Conservation (phyloP, 2,113 vertebrate species). For the Passer montanus region DNA sequence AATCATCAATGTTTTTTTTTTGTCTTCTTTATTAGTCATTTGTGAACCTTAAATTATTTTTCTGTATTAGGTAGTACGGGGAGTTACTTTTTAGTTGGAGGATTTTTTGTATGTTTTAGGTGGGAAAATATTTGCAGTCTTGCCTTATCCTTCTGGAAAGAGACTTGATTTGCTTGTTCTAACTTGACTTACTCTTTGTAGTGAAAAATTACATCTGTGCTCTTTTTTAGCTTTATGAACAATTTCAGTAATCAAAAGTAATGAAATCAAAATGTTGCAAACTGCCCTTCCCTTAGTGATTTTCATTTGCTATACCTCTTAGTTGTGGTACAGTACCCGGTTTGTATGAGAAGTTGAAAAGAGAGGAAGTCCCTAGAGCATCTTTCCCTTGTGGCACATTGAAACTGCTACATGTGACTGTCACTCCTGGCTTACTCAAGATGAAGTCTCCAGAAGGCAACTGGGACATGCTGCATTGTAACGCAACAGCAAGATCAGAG, state of each 20-base stretch:
- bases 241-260: background rate
- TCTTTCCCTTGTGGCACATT: fast-evolving
- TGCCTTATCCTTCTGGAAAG: background rate
- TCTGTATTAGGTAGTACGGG: background rate
- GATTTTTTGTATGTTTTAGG: background rate
- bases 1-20: background rate
- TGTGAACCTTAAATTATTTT: background rate
- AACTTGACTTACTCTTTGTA: background rate
- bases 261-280: background rate
- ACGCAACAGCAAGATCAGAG: background rate
- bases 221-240: background rate
- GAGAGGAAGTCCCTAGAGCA: background rate
- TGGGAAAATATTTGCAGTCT: background rate
- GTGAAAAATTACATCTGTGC: background rate
- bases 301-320: background rate
- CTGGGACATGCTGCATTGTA: background rate
- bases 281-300: background rate
- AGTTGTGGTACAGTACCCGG: fast-evolving
- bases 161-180: background rate
- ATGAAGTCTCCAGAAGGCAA: background rate
- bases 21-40: background rate
- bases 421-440: background rate
- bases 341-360: background rate
- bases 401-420: fast-evolving
- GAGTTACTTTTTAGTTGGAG: background rate